Evolutionary conservation across 2,888 invertebrate genomes (phyloP).

Genomic region (Serrognathus titanus): DNA sequence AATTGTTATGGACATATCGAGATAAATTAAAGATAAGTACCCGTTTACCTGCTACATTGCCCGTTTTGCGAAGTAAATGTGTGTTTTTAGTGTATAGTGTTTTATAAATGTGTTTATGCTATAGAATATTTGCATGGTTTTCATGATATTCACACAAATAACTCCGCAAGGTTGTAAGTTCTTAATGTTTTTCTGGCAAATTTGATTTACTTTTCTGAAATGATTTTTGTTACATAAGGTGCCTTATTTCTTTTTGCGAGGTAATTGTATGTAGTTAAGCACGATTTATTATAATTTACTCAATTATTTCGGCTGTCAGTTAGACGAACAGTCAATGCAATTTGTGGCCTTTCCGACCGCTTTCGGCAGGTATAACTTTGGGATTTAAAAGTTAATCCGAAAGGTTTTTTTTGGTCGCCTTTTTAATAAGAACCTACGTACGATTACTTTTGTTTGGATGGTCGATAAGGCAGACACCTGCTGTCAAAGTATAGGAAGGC

Average conservation of each 20-base stretch:
- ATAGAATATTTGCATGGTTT: too few species aligned
- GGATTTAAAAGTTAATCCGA: not conserved
- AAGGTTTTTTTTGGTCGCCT: not conserved
- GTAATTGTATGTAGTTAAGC: constrained; percentile 34
- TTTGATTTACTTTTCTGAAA: too few species aligned
- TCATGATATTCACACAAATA: constrained; percentile 1
- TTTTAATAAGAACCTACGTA: constrained; percentile 4
- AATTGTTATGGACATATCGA: constrained; percentile 34
- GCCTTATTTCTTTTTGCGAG: too few species aligned
- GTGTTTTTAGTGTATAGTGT: too few species aligned
- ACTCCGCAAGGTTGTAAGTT: constrained; percentile 8
- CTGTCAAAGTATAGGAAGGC: constrained; percentile 31
- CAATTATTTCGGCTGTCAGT: constrained; percentile 38
- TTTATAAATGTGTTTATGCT: too few species aligned
- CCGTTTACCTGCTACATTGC: not conserved
- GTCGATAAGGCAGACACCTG: constrained; percentile 30
- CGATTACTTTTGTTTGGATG: constrained; percentile 12
- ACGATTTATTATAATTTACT: constrained; percentile 44
- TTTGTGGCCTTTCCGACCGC: not conserved
- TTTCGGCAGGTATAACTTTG: constrained; percentile 25
- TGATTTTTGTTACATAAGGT: too few species aligned
- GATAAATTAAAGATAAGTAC: constrained; percentile 16
- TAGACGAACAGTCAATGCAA: not conserved
- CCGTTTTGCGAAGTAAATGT: not conserved
- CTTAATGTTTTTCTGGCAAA: too few species aligned